Percentiles rank a stretch among this genome's conserved stretches.
These are phyloP conservation scores for Scylla paramamosain DNA, from an alignment of 1,140 invertebrate genomes.

Conservation along the genomic window DNA sequence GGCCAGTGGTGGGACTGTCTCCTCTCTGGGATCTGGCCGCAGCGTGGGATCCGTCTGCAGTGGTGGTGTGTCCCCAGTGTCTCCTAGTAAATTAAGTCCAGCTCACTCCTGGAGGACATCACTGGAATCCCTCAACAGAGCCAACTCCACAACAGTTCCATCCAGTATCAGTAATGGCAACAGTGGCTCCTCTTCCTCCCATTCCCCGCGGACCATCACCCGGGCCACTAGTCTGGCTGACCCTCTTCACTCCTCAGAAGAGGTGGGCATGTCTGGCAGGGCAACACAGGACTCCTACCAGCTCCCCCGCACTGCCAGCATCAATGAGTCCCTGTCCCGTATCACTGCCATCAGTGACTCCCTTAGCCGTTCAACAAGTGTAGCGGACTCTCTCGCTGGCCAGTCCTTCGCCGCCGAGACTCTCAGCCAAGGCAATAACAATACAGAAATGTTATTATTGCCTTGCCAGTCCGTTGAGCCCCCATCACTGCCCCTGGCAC, in stretches of 20 bases:
- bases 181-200: neutral
- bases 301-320: slow-evolving; percentile 67
- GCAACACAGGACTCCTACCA: slow-evolving; percentile 61
- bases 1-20: slow-evolving; percentile 54
- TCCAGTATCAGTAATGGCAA: slow-evolving; percentile 4
- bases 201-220: slow-evolving; percentile 71
- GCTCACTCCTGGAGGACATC: slow-evolving; percentile 74
- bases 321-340: slow-evolving; percentile 70
- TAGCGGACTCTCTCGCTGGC: slow-evolving; percentile 68
- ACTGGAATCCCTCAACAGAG: slow-evolving; percentile 72
- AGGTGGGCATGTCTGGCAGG: slow-evolving; percentile 50
- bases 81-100: slow-evolving; percentile 74
- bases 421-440: slow-evolving; percentile 53
- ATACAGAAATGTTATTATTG: slow-evolving; percentile 46
- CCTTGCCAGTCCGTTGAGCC: slow-evolving; percentile 67
- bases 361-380: slow-evolving; percentile 71
- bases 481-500: slow-evolving; percentile 7
- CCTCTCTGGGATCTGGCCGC: slow-evolving; percentile 49
- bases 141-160: slow-evolving; percentile 24
- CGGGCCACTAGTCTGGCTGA: slow-evolving; percentile 67
- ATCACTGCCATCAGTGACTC: slow-evolving; percentile 69
- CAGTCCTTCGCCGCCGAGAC: slow-evolving; percentile 65
- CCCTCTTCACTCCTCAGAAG: slow-evolving; percentile 58
- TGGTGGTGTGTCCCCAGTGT: slow-evolving; percentile 44
- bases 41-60: slow-evolving; percentile 3